Conservation (phyloP, 23 tunicate species). For the Ciona savignyi region DNA sequence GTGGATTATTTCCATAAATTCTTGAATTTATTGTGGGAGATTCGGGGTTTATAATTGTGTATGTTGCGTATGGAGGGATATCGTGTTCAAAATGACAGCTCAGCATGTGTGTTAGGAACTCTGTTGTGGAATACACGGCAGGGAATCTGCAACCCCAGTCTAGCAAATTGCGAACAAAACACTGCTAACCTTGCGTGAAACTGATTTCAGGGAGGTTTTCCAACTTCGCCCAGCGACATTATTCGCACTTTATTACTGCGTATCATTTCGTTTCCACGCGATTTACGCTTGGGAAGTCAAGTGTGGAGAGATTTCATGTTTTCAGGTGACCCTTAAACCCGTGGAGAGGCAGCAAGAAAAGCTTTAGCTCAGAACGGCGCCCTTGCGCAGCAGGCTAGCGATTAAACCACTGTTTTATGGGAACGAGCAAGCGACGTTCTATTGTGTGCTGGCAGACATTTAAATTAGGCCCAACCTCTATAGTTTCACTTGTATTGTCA, state of each 20-base stretch:
- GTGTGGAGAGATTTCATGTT: background rate
- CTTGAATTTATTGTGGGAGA: no score
- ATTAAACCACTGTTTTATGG: slow-evolving; percentile 1
- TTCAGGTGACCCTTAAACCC: background rate
- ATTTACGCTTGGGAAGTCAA: background rate
- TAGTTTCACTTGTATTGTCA: background rate
- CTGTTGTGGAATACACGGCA: no score
- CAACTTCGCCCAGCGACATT: background rate
- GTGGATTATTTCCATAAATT: no score
- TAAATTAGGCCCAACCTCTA: background rate
- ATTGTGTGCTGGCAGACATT: background rate
- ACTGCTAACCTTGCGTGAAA: background rate
- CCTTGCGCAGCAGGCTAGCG: background rate
- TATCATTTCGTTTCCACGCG: background rate
- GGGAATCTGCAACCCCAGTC: background rate
- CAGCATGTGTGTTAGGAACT: no score
- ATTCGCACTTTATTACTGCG: background rate
- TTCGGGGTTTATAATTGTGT: no score
- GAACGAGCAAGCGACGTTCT: background rate
- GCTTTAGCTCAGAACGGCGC: background rate
- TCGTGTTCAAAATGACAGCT: no score
- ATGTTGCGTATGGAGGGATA: no score
- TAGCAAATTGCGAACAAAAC: background rate
- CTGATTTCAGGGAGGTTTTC: background rate
- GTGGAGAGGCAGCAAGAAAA: background rate